phyloP scores from a whole-genome alignment of 2,888 invertebrate genomes.

The Acrocyrtus sp. region DNA sequence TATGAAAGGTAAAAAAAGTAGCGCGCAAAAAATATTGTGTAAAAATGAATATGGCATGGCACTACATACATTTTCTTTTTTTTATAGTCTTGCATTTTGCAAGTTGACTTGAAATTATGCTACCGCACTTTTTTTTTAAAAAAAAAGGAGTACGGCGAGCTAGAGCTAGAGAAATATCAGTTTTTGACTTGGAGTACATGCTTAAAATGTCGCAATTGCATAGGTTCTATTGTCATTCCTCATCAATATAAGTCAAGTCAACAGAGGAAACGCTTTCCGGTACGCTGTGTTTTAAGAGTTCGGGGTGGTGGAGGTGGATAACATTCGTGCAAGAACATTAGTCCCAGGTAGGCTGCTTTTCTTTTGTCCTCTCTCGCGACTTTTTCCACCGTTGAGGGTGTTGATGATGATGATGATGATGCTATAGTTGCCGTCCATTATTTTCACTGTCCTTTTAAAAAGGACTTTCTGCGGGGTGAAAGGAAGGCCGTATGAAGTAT shows the following conservation, averaged over 20 bases:
- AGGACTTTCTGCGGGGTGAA: neutral
- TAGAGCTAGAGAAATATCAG: neutral
- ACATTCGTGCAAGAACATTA: neutral
- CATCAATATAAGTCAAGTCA: slow-evolving; percentile 32
- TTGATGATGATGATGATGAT: slow-evolving; percentile 5
- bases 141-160: too few species aligned
- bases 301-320: neutral
- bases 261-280: slow-evolving; percentile 30
- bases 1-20: too few species aligned
- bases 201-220: slow-evolving; percentile 12
- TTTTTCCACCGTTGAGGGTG: slow-evolving; percentile 23
- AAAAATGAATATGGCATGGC: too few species aligned
- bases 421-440: slow-evolving; percentile 10
- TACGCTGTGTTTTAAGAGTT: neutral
- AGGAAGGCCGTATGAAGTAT: too few species aligned
- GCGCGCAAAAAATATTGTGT: too few species aligned
- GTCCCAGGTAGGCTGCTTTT: slow-evolving; percentile 23
- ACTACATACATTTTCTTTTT: too few species aligned
- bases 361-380: slow-evolving; percentile 38
- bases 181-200: neutral
- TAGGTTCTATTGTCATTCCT: neutral
- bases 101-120: too few species aligned
- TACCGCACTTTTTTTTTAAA: too few species aligned
- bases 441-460: slow-evolving; percentile 22
- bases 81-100: too few species aligned